Evolutionary conservation across 2,113 vertebrate species (phyloP).

Genomic region (Pimephales promelas): DNA sequence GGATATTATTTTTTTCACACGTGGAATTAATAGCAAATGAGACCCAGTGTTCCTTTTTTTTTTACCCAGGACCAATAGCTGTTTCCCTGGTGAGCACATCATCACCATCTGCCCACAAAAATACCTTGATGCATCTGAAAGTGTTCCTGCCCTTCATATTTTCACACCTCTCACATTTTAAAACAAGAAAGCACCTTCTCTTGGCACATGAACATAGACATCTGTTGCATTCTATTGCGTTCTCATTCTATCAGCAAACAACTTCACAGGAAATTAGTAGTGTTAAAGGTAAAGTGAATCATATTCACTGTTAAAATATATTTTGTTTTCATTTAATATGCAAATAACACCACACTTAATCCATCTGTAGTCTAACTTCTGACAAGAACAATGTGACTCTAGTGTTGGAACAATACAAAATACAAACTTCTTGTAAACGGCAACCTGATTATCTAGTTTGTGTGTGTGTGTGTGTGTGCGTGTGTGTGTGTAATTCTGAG

Average conservation of each 20-base stretch:
- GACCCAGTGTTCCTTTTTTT: background rate
- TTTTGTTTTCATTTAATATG: background rate
- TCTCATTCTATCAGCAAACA: background rate
- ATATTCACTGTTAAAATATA: background rate
- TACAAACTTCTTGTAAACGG: background rate
- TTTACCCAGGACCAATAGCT: background rate
- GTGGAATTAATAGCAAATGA: background rate
- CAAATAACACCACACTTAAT: background rate
- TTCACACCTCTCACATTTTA: background rate
- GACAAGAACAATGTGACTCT: background rate
- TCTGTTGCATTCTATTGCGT: background rate
- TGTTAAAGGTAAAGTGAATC: background rate
- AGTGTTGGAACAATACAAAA: background rate
- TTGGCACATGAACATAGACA: background rate
- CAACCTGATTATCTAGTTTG: background rate
- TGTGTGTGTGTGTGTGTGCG: background rate
- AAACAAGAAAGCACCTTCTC: background rate
- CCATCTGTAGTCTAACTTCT: background rate
- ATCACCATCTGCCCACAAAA: slow-evolving; percentile 18
- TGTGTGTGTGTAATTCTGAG: background rate
- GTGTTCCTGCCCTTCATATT: background rate
- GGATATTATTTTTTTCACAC: background rate
- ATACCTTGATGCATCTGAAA: background rate
- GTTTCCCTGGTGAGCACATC: slow-evolving; percentile 14
- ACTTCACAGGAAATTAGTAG: background rate